Evolutionary conservation across 2,113 vertebrate genomes (phyloP).

Genomic region (Anarhynchus alexandrinus): DNA sequence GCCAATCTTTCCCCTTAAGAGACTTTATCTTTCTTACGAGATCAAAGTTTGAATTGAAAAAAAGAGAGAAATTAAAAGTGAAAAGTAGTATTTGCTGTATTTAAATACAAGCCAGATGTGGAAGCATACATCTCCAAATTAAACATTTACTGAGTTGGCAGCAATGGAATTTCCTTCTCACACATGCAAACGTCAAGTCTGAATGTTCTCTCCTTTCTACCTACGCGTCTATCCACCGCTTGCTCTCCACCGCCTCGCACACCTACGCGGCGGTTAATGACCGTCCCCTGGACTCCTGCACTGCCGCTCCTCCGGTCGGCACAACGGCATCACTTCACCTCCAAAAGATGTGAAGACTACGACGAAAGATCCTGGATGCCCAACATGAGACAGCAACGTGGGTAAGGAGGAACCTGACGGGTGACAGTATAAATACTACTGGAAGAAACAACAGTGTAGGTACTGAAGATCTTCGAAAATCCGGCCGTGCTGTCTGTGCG

Average conservation of each 20-base stretch:
- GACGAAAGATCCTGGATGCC: neutral
- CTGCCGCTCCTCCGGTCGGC: neutral
- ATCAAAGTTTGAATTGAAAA: constrained; percentile 2
- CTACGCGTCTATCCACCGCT: neutral
- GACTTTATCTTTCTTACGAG: constrained; percentile 36
- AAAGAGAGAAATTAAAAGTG: neutral
- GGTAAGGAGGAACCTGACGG: rapidly evolving
- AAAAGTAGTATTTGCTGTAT: constrained; percentile 43
- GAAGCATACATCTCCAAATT: constrained; percentile 44
- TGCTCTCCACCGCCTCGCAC: neutral
- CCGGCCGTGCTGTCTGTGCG: rapidly evolving
- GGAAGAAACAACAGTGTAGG: rapidly evolving
- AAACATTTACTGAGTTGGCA: constrained; percentile 65
- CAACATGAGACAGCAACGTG: rapidly evolving
- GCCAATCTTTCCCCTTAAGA: neutral
- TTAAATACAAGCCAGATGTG: constrained; percentile 56
- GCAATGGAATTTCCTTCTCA: constrained; percentile 19
- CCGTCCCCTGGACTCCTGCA: neutral
- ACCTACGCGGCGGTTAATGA: neutral
- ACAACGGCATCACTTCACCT: neutral
- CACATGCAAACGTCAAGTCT: neutral
- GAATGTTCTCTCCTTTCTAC: constrained; percentile 6
- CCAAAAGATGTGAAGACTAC: neutral
- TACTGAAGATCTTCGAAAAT: neutral
- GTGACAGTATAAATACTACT: neutral